These are phyloP conservation scores for Falco rusticolus DNA, from an alignment of 2,797 vertebrate genomes.

Conservation along the genomic window DNA sequence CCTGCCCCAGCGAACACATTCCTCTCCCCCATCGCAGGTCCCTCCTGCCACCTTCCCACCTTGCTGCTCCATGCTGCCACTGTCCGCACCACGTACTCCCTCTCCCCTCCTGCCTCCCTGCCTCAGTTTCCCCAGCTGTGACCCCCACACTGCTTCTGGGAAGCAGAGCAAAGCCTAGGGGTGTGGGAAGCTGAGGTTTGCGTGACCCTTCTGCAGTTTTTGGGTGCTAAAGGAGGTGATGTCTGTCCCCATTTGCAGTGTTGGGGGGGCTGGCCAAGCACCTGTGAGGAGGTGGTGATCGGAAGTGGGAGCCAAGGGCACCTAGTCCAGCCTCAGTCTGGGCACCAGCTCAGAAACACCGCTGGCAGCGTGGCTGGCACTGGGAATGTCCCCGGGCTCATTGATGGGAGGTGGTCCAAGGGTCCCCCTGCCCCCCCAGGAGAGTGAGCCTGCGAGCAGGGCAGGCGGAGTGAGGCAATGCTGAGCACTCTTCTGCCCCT, in stretches of 20 bases:
- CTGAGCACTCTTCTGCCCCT: background rate
- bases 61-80: background rate
- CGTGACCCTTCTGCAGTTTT: accelerated
- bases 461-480: accelerated
- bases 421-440: accelerated
- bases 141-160: background rate
- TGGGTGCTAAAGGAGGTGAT: background rate
- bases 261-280: background rate
- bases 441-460: background rate
- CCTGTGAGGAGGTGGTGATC: background rate
- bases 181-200: background rate
- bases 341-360: background rate
- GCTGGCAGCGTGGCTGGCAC: background rate
- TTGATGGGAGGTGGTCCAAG: accelerated
- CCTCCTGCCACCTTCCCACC: background rate
- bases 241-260: too few species aligned
- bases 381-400: background rate
- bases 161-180: background rate
- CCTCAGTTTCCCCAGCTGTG: background rate
- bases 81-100: accelerated
- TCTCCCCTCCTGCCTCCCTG: background rate
- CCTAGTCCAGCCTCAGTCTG: background rate
- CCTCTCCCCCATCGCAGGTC: conserved; percentile 21
- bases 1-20: conserved; percentile 46
- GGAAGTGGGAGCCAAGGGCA: accelerated